Evolutionary conservation across 1,140 invertebrate species (phyloP), one percentile per base, ranked within the genome.

Genomic region (Sminthurinus signatus): DNA sequence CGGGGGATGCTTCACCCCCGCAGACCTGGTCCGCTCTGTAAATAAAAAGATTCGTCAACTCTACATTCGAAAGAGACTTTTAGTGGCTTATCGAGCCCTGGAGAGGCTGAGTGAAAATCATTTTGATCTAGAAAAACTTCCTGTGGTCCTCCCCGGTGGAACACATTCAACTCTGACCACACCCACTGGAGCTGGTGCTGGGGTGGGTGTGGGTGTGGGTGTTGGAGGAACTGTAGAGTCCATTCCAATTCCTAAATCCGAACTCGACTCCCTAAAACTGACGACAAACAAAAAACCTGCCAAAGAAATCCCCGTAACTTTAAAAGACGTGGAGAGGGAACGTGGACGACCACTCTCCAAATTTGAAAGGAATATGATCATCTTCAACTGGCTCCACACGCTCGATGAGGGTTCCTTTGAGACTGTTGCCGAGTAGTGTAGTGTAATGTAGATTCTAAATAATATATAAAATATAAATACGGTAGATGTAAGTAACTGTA

Each of bases 331-430:
- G 14, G 89, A 91, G 72, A 78, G 88, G 42, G 88, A 91, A 74
- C 78, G 88, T 4, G 88, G 88, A 1, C 86, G 88, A 65, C 88
- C 89, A 3, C 78, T 92, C 1, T 88, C 88, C 15, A 91, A 90
- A 75, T 91, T 91, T 76, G 88, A 92, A 70, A 75, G 89, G 21
- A 92, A 93, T 75, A 91, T 92, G 86, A 91, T 92, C 86, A 91
- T 93, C 44, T 91, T 93, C 77, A 91, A 91, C 73, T 92, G 90
- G 90, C 80, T 93, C 0, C 88, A 92, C 73, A 89, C 87, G 1
- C 79, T 92, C 4, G 88, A 92, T 72, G 87, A 87, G 69, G 79
- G 77, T 8, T 78, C 78, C n/a, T 79, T 78, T 56, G 82, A 84
- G 63, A 28, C 62, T 5, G 54, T 62, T 12, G 39, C 56, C 8